Conservation (phyloP, 2,888 invertebrate species). For the Trachelus stipa region DNA sequence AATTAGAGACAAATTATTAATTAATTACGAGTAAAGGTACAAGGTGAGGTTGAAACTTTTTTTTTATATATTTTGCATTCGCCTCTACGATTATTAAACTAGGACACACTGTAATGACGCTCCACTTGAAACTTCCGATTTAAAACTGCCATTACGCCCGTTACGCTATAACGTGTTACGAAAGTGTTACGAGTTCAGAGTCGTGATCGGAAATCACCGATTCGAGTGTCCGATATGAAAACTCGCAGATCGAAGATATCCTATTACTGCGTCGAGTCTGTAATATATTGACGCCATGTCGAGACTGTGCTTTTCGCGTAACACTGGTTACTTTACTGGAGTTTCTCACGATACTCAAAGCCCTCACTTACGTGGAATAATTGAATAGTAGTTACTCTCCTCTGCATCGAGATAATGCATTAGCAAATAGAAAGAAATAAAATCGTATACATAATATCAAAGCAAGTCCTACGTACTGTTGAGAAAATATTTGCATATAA, state of each 20-base stretch:
- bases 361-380: neutral
- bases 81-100: neutral
- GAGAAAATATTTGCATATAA: neutral
- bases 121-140: neutral
- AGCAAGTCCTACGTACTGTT: neutral
- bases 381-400: neutral
- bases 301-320: neutral
- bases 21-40: neutral
- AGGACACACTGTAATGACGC: neutral
- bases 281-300: neutral
- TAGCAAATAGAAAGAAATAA: neutral
- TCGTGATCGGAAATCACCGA: neutral
- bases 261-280: neutral
- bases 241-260: neutral
- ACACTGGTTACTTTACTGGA: neutral
- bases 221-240: neutral
- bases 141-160: neutral
- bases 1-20: neutral
- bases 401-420: neutral
- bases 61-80: neutral
- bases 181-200: neutral
- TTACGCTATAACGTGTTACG: neutral
- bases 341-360: neutral
- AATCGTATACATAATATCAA: neutral
- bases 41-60: neutral